Percentiles rank a stretch among this genome's conserved stretches.
These are phyloP conservation scores for Sebastes kiyomatsui DNA, from an alignment of 2,797 vertebrate genomes.

Conservation along the genomic window DNA sequence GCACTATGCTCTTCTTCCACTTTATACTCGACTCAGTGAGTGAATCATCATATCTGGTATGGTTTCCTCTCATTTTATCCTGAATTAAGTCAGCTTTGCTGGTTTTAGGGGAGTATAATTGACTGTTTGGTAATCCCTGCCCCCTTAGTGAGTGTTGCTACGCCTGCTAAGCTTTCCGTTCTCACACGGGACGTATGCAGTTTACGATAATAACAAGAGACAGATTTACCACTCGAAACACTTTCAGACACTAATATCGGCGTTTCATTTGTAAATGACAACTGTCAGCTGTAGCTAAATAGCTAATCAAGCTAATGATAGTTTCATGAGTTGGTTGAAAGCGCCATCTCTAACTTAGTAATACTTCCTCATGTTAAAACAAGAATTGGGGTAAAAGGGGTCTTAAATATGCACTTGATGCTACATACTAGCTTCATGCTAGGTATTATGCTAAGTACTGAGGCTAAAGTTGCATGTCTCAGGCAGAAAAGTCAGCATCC, in stretches of 20 bases:
- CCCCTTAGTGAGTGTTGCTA: background rate
- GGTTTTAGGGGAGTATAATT: background rate
- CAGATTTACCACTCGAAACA: background rate
- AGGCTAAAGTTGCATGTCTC: background rate
- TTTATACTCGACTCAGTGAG: constrained; percentile 27
- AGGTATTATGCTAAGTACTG: background rate
- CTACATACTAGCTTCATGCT: background rate
- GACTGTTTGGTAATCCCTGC: background rate
- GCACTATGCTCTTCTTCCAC: constrained; percentile 36
- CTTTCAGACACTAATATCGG: background rate
- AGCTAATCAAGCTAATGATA: background rate
- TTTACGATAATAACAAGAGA: background rate
- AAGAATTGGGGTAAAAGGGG: background rate
- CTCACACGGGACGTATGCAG: background rate
- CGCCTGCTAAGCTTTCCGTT: background rate
- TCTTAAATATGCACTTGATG: background rate
- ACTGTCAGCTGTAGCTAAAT: background rate
- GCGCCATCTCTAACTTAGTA: background rate
- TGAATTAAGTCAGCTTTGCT: background rate
- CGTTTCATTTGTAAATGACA: background rate
- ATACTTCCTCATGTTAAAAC: background rate
- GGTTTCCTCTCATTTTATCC: constrained; percentile 55
- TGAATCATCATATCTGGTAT: constrained; percentile 50
- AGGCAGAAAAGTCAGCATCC: no score
- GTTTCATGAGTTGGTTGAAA: background rate